phyloP scores from a whole-genome alignment of 1,140 invertebrate genomes.

The Eciton burchellii region DNA sequence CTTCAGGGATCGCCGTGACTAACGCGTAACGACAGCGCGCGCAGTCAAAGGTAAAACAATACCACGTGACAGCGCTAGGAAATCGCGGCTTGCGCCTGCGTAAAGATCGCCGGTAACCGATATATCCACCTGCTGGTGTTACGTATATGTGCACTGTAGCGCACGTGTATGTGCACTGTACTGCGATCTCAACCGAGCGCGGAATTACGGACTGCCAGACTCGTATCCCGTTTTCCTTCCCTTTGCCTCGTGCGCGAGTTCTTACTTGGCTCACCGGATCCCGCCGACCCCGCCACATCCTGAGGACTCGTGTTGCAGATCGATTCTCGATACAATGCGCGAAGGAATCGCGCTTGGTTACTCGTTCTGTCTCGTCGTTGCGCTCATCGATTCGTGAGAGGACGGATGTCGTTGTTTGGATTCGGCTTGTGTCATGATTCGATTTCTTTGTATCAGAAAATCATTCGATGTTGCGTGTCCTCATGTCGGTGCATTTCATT shows the following conservation, averaged over 20 bases:
- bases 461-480: neutral
- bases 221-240: conserved; percentile 48
- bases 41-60: conserved; percentile 83
- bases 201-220: conserved; percentile 70
- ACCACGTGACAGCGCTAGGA: conserved; percentile 77
- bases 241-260: conserved; percentile 33
- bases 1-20: conserved; percentile 71
- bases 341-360: conserved; percentile 65
- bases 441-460: neutral
- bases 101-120: conserved; percentile 79
- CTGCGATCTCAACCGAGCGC: conserved; percentile 35
- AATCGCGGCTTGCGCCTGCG: conserved; percentile 53
- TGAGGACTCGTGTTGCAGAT: conserved; percentile 77
- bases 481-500: no score
- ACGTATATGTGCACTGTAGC: no score
- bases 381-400: neutral
- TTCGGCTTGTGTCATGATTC: no score
- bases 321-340: conserved; percentile 4
- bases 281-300: conserved; percentile 78
- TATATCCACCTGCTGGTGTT: conserved; percentile 77
- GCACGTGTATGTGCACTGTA: no score
- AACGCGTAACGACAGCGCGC: conserved; percentile 54
- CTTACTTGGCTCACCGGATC: conserved; percentile 79
- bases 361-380: neutral
- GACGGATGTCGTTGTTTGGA: neutral